These are phyloP conservation scores for Luperina testacea DNA, from an alignment of 2,888 invertebrate genomes.

Conservation along the genomic window DNA sequence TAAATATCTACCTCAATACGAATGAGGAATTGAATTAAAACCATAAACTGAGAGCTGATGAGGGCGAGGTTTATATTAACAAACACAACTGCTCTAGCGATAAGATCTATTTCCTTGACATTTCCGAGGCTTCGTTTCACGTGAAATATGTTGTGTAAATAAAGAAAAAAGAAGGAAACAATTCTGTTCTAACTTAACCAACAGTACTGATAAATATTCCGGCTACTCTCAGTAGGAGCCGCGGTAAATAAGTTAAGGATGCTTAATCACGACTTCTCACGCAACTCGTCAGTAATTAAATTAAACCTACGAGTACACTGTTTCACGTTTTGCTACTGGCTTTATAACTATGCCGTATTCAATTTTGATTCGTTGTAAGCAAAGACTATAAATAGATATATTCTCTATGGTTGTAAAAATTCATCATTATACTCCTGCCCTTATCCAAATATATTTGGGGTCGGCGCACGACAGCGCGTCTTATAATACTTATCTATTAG, in stretches of 20 bases:
- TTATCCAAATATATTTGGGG: not conserved
- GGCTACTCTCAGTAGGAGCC: slow-evolving; percentile 23
- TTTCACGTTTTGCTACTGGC: slow-evolving; percentile 15
- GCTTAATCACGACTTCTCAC: slow-evolving; percentile 51
- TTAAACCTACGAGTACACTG: slow-evolving; percentile 28
- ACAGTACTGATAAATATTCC: slow-evolving; percentile 34
- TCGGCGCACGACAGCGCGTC: not conserved
- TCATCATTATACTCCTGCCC: too few species aligned
- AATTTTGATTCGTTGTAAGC: not conserved
- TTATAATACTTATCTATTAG: not conserved
- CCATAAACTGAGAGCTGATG: slow-evolving; percentile 15
- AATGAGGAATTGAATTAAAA: not conserved
- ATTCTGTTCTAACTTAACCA: slow-evolving; percentile 8
- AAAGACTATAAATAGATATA: too few species aligned
- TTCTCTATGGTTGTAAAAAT: too few species aligned
- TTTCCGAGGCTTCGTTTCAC: slow-evolving; percentile 18
- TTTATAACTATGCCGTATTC: not conserved
- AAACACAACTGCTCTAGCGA: slow-evolving; percentile 1
- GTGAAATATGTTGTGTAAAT: slow-evolving; percentile 19
- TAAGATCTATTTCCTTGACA: slow-evolving; percentile 19
- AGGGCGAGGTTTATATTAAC: slow-evolving; percentile 4
- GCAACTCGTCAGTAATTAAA: slow-evolving; percentile 51
- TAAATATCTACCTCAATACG: not conserved
- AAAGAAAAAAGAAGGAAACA: slow-evolving; percentile 30
- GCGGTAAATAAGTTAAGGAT: slow-evolving; percentile 37